These are phyloP conservation scores for Manis pentadactyla DNA, from an alignment of 2,797 vertebrate genomes.

Conservation along the genomic window DNA sequence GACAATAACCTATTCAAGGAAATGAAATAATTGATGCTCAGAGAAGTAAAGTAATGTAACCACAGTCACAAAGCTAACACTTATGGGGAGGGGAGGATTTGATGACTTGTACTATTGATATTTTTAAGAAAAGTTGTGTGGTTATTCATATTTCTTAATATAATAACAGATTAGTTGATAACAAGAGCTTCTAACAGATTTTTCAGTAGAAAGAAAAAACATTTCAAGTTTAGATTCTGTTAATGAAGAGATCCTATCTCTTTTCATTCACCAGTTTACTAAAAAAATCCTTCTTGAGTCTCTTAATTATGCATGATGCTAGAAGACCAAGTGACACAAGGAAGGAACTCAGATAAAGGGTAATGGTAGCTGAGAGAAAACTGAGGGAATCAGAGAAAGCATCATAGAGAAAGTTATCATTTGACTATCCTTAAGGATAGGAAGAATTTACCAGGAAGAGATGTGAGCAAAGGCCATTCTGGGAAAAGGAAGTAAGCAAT, in stretches of 20 bases:
- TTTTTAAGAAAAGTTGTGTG: neutral
- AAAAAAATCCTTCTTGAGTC: neutral
- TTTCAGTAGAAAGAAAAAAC: neutral
- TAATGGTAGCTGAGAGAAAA: neutral
- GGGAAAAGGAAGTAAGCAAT: neutral
- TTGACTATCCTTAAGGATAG: neutral
- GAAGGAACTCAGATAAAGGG: neutral
- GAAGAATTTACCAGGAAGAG: neutral
- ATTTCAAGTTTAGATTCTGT: constrained; percentile 16
- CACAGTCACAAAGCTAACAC: neutral
- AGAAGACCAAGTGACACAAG: neutral
- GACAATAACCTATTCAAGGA: neutral
- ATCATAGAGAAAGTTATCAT: neutral
- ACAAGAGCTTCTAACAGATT: neutral
- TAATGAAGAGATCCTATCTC: neutral
- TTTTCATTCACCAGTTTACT: neutral
- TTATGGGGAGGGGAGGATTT: neutral
- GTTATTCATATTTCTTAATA: neutral
- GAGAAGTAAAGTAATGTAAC: neutral
- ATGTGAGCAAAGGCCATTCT: neutral
- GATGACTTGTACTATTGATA: neutral
- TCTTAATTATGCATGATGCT: neutral
- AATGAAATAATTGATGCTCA: neutral
- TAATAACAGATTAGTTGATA: neutral
- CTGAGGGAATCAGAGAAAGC: neutral